phyloP scores from a whole-genome alignment of 2,797 vertebrate genomes.

The Ammospiza maritima region DNA sequence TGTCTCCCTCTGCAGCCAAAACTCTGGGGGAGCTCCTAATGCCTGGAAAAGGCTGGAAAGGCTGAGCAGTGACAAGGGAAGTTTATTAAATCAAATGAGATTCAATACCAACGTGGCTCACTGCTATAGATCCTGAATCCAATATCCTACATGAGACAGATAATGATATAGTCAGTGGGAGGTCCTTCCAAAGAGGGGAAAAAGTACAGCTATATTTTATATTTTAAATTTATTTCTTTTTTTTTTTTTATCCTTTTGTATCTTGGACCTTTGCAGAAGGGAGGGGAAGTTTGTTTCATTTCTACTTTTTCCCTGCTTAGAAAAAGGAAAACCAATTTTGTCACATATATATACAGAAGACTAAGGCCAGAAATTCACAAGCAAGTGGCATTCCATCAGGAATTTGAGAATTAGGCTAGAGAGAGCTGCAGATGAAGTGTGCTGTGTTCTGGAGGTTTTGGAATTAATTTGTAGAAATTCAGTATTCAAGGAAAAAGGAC shows the following conservation, averaged over 20 bases:
- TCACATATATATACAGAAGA: not conserved
- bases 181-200: not conserved
- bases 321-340: conserved; percentile 44
- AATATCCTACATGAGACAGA: conserved; percentile 56
- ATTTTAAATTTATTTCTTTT: not conserved
- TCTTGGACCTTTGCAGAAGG: not conserved
- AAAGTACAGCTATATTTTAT: not conserved
- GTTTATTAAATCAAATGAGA: conserved; percentile 65
- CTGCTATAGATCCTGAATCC: conserved; percentile 54
- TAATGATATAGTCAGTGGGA: conserved; percentile 64
- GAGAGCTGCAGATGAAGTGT: not conserved
- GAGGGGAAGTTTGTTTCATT: not conserved
- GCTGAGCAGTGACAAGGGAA: not conserved
- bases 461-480: conserved; percentile 1
- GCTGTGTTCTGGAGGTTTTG: not conserved
- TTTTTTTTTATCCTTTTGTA: not conserved
- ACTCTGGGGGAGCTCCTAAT: not conserved
- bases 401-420: not conserved
- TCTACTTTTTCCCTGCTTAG: conserved; percentile 25
- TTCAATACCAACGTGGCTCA: conserved; percentile 6
- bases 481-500: not conserved
- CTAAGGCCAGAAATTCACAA: conserved; percentile 47
- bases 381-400: conserved; percentile 19
- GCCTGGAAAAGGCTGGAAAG: not conserved
- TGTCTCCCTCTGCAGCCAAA: not conserved